Evolutionary conservation across 1,140 invertebrate genomes (phyloP).

Genomic region (Rhagoletis pomonella): DNA sequence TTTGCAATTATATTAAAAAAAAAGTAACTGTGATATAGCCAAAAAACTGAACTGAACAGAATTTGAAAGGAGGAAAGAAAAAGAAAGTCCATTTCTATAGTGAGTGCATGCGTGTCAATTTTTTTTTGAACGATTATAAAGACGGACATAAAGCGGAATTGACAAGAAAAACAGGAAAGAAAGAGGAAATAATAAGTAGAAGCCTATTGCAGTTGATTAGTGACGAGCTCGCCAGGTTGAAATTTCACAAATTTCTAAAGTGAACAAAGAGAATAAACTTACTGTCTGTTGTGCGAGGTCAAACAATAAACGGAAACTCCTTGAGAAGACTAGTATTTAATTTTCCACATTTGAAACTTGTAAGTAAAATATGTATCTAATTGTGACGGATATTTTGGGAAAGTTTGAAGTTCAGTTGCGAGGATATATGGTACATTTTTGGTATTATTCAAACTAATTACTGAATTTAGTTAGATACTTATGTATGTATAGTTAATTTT

Average conservation of each 20-base stretch:
- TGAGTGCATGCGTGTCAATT: constrained; percentile 43
- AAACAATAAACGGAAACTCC: not conserved
- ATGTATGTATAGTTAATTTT: too few species aligned
- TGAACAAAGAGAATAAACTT: constrained; percentile 14
- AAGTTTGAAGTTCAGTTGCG: too few species aligned
- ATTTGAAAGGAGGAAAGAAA: not conserved
- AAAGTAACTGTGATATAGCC: constrained; percentile 39
- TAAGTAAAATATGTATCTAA: not conserved
- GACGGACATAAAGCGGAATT: constrained; percentile 27
- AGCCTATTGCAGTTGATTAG: constrained; percentile 25
- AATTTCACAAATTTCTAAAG: constrained; percentile 30
- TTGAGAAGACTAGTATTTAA: not conserved
- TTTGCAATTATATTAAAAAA: constrained; percentile 11
- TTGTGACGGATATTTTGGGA: too few species aligned
- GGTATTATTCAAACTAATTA: too few species aligned
- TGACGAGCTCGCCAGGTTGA: not conserved
- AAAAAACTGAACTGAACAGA: not conserved
- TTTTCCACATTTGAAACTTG: constrained; percentile 1
- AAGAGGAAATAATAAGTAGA: constrained; percentile 26
- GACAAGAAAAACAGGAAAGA: constrained; percentile 6
- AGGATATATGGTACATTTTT: too few species aligned
- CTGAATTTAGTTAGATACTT: too few species aligned
- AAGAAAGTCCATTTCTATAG: not conserved
- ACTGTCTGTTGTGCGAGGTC: not conserved
- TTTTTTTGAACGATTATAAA: not conserved